These are phyloP conservation scores for Protodeltote pygarga DNA, from an alignment of 2,888 invertebrate species.

Conservation along the genomic window DNA sequence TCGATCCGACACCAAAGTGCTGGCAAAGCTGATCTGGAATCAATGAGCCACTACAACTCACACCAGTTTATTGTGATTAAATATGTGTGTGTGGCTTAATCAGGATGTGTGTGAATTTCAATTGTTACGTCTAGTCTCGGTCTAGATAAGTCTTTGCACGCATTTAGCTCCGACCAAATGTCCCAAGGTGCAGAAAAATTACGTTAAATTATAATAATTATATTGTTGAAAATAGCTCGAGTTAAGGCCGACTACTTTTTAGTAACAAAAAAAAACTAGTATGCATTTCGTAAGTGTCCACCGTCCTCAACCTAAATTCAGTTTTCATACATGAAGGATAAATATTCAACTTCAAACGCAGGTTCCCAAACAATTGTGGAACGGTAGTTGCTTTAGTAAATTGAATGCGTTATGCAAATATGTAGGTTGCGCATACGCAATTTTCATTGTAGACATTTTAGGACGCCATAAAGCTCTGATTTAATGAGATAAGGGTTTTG, in stretches of 20 bases:
- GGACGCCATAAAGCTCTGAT: constrained; percentile 21
- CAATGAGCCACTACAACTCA: too few species aligned
- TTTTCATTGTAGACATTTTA: constrained; percentile 33
- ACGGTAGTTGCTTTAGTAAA: constrained; percentile 40
- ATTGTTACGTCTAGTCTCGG: background rate
- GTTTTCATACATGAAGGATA: constrained; percentile 44
- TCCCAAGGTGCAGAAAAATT: constrained; percentile 54
- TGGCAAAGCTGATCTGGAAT: too few species aligned
- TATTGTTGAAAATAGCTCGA: constrained; percentile 54
- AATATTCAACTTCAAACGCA: constrained; percentile 23
- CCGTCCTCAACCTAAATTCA: constrained; percentile 73
- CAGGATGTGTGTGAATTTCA: too few species aligned
- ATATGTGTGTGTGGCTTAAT: too few species aligned
- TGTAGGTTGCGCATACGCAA: constrained; percentile 41
- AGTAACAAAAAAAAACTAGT: constrained; percentile 51
- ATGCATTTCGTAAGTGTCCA: constrained; percentile 50
- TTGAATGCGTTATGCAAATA: constrained; percentile 56
- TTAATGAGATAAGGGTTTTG: constrained; percentile 25
- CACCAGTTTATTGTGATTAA: too few species aligned
- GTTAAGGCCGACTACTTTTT: constrained; percentile 62
- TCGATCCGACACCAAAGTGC: too few species aligned
- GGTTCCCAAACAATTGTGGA: constrained; percentile 47
- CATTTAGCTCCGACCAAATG: constrained; percentile 17
- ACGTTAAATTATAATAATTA: constrained; percentile 60
- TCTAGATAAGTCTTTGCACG: background rate